Base-by-base conservation (phyloP, 2,113 vertebrate species). In the Psophia crepitans region DNA sequence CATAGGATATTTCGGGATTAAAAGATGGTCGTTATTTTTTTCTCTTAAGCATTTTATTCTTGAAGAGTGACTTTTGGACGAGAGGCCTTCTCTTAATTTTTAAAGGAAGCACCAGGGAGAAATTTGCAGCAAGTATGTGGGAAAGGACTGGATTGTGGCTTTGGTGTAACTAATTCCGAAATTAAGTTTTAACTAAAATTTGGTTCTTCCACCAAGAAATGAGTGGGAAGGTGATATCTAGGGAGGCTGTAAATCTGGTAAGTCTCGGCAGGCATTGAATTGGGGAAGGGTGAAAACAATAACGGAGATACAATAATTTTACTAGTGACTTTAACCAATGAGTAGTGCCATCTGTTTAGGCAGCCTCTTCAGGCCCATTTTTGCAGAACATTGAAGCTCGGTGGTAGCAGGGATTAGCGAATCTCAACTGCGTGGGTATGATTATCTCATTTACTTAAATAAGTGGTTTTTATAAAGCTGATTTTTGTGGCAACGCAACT, bases 81-180 rank as follows among this genome's bases (percentile, higher is more conserved):
- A 33, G 16, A 23, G 20, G 26, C 14, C 4, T 53, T 19, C 5
- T 5, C 6, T 68, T 54, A 8, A 0, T 57, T 56, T 5, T 7
- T 54, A 30, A 41, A 43, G 28, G 41, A 39, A 74, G n/a, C 0
- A 8, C 6, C 3, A 6, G 48, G 56, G 53, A 65, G 53, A 69
- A 21, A 7, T 33, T 28, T 19, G 48, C 12, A 15, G 46, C 26
- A 9, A 10, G 11, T 16, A 1, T 20, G 15, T 46, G 49, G 60
- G 15, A 6, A 30, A 58, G n/a, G 19, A 4, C 58, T 0, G 1
- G 6, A 8, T 27, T 0, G 0, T 48, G 48, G 20, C n/a, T 84
- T 75, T 35, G 18, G 24, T 4, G 3, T 26, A 30, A 5, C 30
- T 61, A 2, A 24, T 73, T 28, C 8, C 12, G 32, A 37, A 87